A percentile compares a stretch with the other conserved stretches of the same genome.
These are phyloP conservation scores for Ctenopoma multispine DNA, from an alignment of 2,797 vertebrate species.

Conservation along the genomic window DNA sequence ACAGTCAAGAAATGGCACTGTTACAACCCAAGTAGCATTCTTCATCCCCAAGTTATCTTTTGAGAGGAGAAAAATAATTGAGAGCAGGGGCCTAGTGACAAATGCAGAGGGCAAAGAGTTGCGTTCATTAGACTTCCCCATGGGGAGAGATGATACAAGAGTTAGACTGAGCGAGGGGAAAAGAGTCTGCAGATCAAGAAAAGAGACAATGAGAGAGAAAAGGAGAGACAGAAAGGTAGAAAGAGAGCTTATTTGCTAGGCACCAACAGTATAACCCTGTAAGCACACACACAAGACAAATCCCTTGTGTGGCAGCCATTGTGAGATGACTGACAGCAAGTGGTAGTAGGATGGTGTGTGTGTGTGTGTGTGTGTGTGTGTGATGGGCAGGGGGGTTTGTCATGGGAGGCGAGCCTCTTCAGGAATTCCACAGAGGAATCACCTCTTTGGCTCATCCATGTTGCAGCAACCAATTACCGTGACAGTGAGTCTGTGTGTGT, in stretches of 20 bases:
- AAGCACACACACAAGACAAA: conserved; percentile 58
- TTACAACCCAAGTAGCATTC: conserved; percentile 40
- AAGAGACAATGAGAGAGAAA: conserved; percentile 4
- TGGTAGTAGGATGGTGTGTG: conserved; percentile 57
- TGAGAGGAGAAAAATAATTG: conserved; percentile 57
- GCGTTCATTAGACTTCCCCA: conserved; percentile 57
- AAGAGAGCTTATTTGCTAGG: conserved; percentile 59
- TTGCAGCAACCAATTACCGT: conserved; percentile 80
- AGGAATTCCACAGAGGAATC: conserved; percentile 81
- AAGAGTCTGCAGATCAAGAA: neutral
- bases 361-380: conserved; percentile 25
- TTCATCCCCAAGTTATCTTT: conserved; percentile 50
- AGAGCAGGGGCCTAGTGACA: conserved; percentile 48
- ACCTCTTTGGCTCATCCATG: conserved; percentile 78
- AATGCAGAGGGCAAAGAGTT: conserved; percentile 55
- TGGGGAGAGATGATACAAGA: conserved; percentile 46
- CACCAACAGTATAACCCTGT: conserved; percentile 53
- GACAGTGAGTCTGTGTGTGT: conserved; percentile 52
- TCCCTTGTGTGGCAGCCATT: conserved; percentile 76
- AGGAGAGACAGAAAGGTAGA: conserved; percentile 27
- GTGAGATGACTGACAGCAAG: conserved; percentile 81
- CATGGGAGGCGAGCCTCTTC: conserved; percentile 64
- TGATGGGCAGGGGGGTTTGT: conserved; percentile 46
- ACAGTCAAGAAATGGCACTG: neutral
- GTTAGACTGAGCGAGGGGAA: conserved; percentile 11